Percentiles rank a stretch among this genome's conserved stretches.
These are phyloP conservation scores for Salvelinus fontinalis DNA, from an alignment of 2,113 vertebrate genomes.

Conservation along the genomic window DNA sequence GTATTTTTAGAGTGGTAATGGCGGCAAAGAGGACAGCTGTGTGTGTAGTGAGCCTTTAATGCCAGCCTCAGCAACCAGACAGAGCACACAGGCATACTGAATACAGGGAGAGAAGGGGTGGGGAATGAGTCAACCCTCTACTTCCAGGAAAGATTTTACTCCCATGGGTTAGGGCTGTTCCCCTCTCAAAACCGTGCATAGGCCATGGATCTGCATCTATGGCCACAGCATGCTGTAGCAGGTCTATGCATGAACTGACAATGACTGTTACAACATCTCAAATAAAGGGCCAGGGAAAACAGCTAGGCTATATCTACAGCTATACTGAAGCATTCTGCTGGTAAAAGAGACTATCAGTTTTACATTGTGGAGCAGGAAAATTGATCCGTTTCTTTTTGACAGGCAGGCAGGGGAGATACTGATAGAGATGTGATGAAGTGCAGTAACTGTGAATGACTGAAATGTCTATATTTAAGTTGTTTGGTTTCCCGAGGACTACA, in stretches of 20 bases:
- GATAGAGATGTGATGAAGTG: conserved; percentile 4
- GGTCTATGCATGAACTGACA: too few relatives aligned
- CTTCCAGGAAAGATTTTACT: too few relatives aligned
- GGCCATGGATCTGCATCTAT: too few relatives aligned
- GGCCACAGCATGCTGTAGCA: too few relatives aligned
- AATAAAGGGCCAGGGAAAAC: too few relatives aligned
- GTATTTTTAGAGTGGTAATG: background rate
- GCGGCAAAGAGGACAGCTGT: background rate
- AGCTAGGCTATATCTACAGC: too few relatives aligned
- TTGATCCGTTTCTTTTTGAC: too few relatives aligned
- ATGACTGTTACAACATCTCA: too few relatives aligned
- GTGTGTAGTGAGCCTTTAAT: background rate
- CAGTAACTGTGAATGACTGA: background rate
- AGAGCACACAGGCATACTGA: background rate
- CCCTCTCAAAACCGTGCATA: too few relatives aligned
- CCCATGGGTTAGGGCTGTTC: too few relatives aligned
- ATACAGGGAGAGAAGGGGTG: background rate
- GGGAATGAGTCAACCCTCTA: too few relatives aligned
- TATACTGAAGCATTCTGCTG: background rate
- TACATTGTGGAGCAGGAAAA: background rate
- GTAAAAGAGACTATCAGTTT: background rate
- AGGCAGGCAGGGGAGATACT: background rate
- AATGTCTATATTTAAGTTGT: conserved; percentile 1
- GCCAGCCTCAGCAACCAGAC: background rate
- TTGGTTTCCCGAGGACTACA: background rate